Base-by-base conservation (phyloP, 2,797 vertebrate genomes). In the Enteromius treurensis region DNA sequence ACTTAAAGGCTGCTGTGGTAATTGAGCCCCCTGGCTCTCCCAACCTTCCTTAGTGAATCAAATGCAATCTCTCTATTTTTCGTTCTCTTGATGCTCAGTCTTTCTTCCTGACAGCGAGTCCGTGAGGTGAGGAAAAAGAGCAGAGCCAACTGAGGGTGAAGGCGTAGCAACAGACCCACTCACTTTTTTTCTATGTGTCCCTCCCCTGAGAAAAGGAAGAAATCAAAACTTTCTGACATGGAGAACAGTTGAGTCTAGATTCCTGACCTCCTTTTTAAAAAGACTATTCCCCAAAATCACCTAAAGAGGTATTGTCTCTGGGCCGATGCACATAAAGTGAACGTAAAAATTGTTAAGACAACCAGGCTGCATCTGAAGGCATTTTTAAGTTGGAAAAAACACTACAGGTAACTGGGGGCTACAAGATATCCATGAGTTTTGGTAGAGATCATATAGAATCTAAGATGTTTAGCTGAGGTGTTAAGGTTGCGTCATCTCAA, bases 1-100 rank as follows among this genome's bases (percentile, higher is more conserved):
- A 80, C 86, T 89, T 89, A 90, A 86, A 84, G 76, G 83, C 78
- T 88, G 87, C 86, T 69, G 85, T 82, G 64, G 86, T 89, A 91
- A 91, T 88, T 90, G 83, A 84, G 65, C 79, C 78, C 81, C 82
- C 55, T 74, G 81, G 71, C 77, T 87, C 68, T 87, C 79, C 34
- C 51, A 10, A 70, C 26, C 71, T 65, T 71, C 58, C 79, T 76
- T 79, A 85, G 14, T 85, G 70, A 77, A 58, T 80, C 23, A 83
- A 78, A 77, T 68, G 26, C 64, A 68, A 80, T 77, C 29, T 79
- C 55, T 84, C 40, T 75, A 6, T 85, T 49, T 77, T 55, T 70
- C 23, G 13, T 23, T 62, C 29, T 83, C 67, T 71, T 77, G 62
- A 77, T 77, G 51, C 77, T 79, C 58, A 68, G 32, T 55, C 58